Evolutionary conservation across 2,888 invertebrate species (phyloP).

Genomic region (Dryadula phaetusa): DNA sequence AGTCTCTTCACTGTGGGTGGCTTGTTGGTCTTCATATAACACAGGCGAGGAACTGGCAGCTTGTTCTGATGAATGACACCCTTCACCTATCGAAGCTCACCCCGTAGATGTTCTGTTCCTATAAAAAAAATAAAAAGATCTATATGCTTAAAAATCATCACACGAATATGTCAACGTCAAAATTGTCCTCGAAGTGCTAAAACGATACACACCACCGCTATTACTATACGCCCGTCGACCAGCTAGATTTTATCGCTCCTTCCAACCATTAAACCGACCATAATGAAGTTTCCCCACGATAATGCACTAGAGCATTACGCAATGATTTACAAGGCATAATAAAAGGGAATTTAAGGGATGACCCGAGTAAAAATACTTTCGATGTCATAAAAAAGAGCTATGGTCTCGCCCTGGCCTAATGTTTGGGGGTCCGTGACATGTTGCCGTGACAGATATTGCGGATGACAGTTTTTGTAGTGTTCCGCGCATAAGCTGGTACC

Average conservation of each 20-base stretch:
- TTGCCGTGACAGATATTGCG: slow-evolving; percentile 20
- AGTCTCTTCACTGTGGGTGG: too few species aligned
- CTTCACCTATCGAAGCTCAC: too few species aligned
- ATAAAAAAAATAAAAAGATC: too few species aligned
- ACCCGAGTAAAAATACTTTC: slow-evolving; percentile 73
- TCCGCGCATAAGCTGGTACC: background rate
- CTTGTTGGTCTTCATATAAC: too few species aligned
- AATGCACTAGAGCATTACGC: slow-evolving; percentile 82
- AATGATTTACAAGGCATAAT: slow-evolving; percentile 84
- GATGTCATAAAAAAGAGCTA: slow-evolving; percentile 79
- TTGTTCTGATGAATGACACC: too few species aligned
- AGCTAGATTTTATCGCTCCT: slow-evolving; percentile 83
- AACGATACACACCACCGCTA: slow-evolving; percentile 53
- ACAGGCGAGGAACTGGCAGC: too few species aligned
- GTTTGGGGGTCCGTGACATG: slow-evolving; percentile 45
- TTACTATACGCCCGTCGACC: slow-evolving; percentile 62
- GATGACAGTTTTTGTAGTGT: slow-evolving; percentile 1
- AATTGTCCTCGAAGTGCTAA: slow-evolving; percentile 37
- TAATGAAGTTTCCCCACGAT: slow-evolving; percentile 83
- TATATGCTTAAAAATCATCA: background rate
- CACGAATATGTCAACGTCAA: background rate
- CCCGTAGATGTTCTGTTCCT: too few species aligned
- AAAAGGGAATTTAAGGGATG: slow-evolving; percentile 85
- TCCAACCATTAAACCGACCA: slow-evolving; percentile 83
- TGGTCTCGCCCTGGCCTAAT: slow-evolving; percentile 65